Evolutionary conservation across 2,113 vertebrate genomes (phyloP).

Genomic region (Phyllopteryx taeniolatus): DNA sequence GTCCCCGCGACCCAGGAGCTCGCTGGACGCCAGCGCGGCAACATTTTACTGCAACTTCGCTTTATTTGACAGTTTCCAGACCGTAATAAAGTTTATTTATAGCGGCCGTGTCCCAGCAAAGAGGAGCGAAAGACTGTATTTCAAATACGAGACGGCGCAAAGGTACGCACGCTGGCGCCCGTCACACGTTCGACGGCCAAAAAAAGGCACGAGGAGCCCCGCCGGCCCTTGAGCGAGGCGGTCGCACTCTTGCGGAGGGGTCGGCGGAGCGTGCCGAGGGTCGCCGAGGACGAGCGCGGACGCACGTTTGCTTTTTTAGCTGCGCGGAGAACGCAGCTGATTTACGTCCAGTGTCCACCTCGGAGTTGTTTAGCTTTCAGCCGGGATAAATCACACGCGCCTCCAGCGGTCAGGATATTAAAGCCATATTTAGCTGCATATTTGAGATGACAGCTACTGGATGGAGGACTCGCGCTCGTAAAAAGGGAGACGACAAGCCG

Average conservation of each 20-base stretch:
- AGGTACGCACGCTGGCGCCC: background rate
- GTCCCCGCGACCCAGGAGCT: constrained; percentile 11
- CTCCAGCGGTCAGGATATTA: constrained; percentile 42
- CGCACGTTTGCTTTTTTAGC: constrained; percentile 1
- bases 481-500: constrained; percentile 9
- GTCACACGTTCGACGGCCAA: background rate
- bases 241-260: background rate
- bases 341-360: constrained; percentile 36
- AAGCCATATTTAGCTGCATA: constrained; percentile 50
- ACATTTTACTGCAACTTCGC: constrained; percentile 16
- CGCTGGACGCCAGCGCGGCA: constrained; percentile 1
- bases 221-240: background rate
- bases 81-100: constrained; percentile 27
- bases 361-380: constrained; percentile 38
- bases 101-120: constrained; percentile 6
- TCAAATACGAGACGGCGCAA: background rate
- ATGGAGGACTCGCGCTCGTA: constrained; percentile 4
- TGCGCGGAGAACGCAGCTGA: constrained; percentile 6
- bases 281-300: background rate
- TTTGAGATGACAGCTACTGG: constrained; percentile 24
- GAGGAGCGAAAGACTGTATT: background rate
- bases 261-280: background rate
- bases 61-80: constrained; percentile 37
- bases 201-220: background rate
- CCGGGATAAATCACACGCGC: constrained; percentile 49